phyloP scores from a whole-genome alignment of 1,140 invertebrate species.

The Neodiprion fabricii region DNA sequence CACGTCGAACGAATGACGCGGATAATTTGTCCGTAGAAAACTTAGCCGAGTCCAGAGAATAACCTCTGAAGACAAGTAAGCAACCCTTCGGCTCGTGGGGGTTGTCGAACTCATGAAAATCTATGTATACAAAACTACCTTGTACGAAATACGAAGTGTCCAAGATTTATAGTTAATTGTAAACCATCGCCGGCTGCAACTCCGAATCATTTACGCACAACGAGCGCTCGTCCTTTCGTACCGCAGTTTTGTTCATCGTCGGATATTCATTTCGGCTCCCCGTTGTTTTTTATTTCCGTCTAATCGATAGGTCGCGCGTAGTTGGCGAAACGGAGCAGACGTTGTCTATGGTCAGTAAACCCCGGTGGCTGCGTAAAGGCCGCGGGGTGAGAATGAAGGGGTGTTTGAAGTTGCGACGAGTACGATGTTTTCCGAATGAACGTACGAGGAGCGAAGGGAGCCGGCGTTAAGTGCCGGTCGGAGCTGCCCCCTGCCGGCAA shows the following conservation, averaged over 20 bases:
- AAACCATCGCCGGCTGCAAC: neutral
- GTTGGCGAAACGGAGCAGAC: neutral
- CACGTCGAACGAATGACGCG: no score
- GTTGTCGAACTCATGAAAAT: neutral
- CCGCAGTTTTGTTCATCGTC: neutral
- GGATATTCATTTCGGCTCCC: neutral
- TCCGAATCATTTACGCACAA: neutral
- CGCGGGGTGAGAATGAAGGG: neutral
- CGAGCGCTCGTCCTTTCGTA: no score
- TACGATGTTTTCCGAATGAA: neutral
- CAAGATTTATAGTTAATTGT: neutral
- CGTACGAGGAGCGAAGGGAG: constrained; percentile 1
- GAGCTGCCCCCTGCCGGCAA: constrained; percentile 38
- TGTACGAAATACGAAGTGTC: neutral
- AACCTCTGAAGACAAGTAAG: neutral
- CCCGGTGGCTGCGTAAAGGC: neutral
- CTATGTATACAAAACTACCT: neutral
- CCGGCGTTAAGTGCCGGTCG: constrained; percentile 11
- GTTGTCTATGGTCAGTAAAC: constrained; percentile 4
- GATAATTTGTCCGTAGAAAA: neutral
- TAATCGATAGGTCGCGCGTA: neutral
- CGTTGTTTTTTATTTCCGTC: neutral
- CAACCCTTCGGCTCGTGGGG: neutral
- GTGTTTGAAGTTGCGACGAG: neutral
- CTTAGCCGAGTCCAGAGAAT: neutral